A percentile compares a stretch with the other conserved stretches of the same genome.
phyloP scores from a whole-genome alignment of 2,797 vertebrate genomes.

The Sebastes vulpes region DNA sequence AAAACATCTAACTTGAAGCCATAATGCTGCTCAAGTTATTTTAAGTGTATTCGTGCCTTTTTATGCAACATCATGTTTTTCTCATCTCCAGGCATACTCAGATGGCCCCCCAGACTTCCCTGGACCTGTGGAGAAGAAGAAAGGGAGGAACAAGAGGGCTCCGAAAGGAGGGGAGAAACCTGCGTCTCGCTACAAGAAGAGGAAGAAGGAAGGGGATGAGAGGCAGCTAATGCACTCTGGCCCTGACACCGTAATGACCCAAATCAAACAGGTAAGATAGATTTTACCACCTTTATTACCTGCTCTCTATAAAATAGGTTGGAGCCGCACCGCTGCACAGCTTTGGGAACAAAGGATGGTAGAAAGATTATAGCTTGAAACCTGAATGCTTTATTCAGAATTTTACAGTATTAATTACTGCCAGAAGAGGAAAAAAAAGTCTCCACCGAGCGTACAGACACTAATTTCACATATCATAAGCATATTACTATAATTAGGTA shows the following conservation, averaged over 20 bases:
- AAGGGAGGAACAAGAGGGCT: conserved; percentile 92
- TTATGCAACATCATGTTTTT: neutral
- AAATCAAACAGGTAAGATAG: conserved; percentile 93
- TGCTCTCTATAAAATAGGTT: neutral
- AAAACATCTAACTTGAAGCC: conserved; percentile 18
- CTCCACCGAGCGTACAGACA: neutral
- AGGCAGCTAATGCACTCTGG: conserved; percentile 88
- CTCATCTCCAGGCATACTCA: conserved; percentile 83
- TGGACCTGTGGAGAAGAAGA: conserved; percentile 92
- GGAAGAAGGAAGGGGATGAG: conserved; percentile 97
- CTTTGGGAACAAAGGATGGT: neutral
- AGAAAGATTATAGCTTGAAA: conserved; percentile 1
- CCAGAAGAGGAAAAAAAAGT: neutral
- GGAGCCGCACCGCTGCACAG: neutral
- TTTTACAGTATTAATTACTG: conserved; percentile 19
- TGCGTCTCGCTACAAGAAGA: conserved; percentile 94
- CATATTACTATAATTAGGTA: conserved; percentile 41
- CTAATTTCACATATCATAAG: conserved; percentile 31
- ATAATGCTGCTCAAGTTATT: neutral
- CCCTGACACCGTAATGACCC: conserved; percentile 89
- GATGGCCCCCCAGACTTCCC: conserved; percentile 88
- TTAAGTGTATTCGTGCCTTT: neutral
- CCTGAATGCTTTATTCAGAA: neutral
- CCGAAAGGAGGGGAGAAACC: conserved; percentile 93
- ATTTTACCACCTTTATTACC: neutral